phyloP scores from a whole-genome alignment of 2,797 vertebrate genomes.

The Tinamus major region DNA sequence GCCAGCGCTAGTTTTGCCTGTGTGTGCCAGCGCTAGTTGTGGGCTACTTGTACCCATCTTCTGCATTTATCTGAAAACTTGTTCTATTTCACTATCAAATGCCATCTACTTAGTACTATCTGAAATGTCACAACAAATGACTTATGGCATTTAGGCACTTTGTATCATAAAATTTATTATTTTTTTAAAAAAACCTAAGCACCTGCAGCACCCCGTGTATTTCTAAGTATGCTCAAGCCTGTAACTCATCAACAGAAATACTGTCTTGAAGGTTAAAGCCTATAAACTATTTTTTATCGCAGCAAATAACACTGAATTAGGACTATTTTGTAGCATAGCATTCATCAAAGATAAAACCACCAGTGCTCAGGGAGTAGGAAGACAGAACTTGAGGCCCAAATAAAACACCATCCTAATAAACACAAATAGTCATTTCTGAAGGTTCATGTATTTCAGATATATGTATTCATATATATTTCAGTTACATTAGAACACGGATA shows the following conservation, averaged over 20 bases:
- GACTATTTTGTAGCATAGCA: neutral
- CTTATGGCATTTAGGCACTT: neutral
- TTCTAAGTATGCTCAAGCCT: neutral
- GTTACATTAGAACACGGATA: neutral
- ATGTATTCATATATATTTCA: neutral
- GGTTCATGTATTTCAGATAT: neutral
- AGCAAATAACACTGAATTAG: neutral
- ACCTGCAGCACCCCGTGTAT: neutral
- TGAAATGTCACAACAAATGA: neutral
- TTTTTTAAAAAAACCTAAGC: neutral
- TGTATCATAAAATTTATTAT: neutral
- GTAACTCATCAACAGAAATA: constrained; percentile 3
- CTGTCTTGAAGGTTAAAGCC: neutral
- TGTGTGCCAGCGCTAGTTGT: too few species aligned
- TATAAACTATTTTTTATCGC: neutral
- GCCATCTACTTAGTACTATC: neutral
- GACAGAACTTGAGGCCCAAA: neutral
- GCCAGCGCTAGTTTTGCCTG: neutral
- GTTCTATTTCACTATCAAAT: neutral
- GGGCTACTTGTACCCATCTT: neutral
- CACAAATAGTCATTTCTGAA: neutral
- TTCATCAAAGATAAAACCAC: neutral
- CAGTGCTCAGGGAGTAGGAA: neutral
- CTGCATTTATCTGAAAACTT: neutral
- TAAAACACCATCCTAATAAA: neutral